Evolutionary conservation across 2,888 invertebrate genomes (phyloP).

Genomic region (Muschampia plurimacula): DNA sequence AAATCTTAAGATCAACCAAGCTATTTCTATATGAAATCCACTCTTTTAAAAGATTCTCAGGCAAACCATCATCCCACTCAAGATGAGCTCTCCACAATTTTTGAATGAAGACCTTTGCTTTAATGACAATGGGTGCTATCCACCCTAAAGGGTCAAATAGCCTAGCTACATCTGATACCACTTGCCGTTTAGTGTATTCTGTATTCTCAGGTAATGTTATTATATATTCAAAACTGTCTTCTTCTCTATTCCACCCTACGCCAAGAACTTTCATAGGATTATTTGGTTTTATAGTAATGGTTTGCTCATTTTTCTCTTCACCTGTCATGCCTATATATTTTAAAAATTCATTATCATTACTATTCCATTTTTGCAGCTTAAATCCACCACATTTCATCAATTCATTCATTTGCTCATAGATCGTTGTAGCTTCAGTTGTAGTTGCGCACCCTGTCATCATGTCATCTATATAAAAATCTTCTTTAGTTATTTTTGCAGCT

Average conservation of each 20-base stretch:
- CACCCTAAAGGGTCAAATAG: too few relatives aligned
- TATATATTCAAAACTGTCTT: conserved; percentile 45
- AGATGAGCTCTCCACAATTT: conserved; percentile 9
- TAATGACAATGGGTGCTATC: too few relatives aligned
- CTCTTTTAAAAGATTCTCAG: background rate
- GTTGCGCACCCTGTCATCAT: background rate
- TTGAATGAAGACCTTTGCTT: background rate
- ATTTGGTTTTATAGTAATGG: too few relatives aligned
- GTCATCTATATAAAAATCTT: too few relatives aligned
- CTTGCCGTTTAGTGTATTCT: conserved; percentile 32
- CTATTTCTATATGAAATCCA: background rate
- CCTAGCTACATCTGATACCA: too few relatives aligned
- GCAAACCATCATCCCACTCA: conserved; percentile 13
- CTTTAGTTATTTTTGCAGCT: too few relatives aligned
- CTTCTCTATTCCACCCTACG: conserved; percentile 46
- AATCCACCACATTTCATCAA: conserved; percentile 36
- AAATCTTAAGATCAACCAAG: background rate
- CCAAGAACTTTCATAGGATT: conserved; percentile 41
- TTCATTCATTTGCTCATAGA: conserved; percentile 45
- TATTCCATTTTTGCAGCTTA: conserved; percentile 51
- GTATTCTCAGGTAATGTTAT: conserved; percentile 7
- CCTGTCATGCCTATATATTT: conserved; percentile 33
- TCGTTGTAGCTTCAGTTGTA: conserved; percentile 40
- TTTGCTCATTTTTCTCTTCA: conserved; percentile 2
- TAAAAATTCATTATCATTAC: conserved; percentile 44